Percentiles rank a stretch among this genome's conserved stretches.
These are phyloP conservation scores for Caenorhabditis wallacei DNA, from an alignment of 2,888 invertebrate species.

Conservation along the genomic window DNA sequence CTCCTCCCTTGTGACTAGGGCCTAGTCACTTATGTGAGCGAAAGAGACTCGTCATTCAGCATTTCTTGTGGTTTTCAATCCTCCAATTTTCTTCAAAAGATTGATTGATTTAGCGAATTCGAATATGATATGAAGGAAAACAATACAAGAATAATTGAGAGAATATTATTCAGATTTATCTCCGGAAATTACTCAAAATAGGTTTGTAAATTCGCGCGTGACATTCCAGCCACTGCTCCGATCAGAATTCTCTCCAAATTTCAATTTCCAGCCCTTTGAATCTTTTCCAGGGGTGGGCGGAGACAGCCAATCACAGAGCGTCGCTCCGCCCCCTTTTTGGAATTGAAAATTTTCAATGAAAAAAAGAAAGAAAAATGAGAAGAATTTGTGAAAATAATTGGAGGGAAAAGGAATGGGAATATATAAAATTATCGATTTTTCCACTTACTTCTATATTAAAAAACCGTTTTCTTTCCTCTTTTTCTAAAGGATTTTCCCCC, in stretches of 20 bases:
- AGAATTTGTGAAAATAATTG: not conserved
- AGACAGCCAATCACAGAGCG: conserved; percentile 40
- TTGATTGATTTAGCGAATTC: not conserved
- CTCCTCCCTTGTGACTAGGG: conserved; percentile 16
- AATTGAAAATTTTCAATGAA: not conserved
- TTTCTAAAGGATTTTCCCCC: too few species aligned
- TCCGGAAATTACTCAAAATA: not conserved
- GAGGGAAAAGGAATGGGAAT: not conserved
- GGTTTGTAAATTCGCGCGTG: not conserved
- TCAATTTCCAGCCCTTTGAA: too few species aligned
- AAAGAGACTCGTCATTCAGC: conserved; percentile 57
- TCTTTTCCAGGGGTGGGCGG: conserved; percentile 58
- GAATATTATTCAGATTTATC: not conserved
- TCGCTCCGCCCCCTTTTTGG: not conserved
- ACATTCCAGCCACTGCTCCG: not conserved
- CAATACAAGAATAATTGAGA: not conserved
- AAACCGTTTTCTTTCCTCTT: too few species aligned
- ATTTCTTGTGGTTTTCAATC: conserved; percentile 11
- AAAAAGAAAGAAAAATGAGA: not conserved
- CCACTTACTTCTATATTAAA: too few species aligned
- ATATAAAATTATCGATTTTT: not conserved
- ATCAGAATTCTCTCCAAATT: not conserved
- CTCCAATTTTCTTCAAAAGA: not conserved
- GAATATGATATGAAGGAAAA: not conserved
- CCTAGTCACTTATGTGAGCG: conserved; percentile 71